Evolutionary conservation across 2,797 vertebrate genomes (phyloP).

Genomic region (Todus mexicanus): DNA sequence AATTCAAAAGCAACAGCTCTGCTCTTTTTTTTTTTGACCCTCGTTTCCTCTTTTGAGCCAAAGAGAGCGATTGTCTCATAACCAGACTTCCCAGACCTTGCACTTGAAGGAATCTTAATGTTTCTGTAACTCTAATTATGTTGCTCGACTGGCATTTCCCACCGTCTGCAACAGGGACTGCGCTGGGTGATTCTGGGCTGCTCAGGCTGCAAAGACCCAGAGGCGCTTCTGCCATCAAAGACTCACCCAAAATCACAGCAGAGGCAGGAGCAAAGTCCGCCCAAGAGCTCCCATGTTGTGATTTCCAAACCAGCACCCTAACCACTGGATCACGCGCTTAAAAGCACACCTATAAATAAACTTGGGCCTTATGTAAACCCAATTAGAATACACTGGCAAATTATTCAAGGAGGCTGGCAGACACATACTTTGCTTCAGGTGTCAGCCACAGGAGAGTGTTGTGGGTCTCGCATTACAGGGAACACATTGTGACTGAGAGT

Average conservation of each 20-base stretch:
- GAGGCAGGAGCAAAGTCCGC: neutral
- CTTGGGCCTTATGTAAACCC: neutral
- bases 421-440: conserved; percentile 43
- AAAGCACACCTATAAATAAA: conserved; percentile 14
- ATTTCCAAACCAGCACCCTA: neutral
- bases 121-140: neutral
- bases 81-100: neutral
- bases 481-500: conserved; percentile 20
- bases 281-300: neutral
- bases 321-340: neutral
- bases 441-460: conserved; percentile 20
- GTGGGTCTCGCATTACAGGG: conserved; percentile 5
- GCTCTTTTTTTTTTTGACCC: neutral
- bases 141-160: neutral
- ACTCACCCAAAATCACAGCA: neutral
- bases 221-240: neutral
- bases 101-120: neutral
- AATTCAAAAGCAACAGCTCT: neutral
- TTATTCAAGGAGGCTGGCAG: conserved; percentile 13
- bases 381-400: conserved; percentile 30
- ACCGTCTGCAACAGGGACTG: fast-evolving
- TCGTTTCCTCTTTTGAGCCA: neutral
- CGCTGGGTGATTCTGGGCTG: fast-evolving
- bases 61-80: neutral
- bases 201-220: neutral